Conservation (phyloP, 2,797 vertebrate genomes). For the Pseudotriccus pelzelni region DNA sequence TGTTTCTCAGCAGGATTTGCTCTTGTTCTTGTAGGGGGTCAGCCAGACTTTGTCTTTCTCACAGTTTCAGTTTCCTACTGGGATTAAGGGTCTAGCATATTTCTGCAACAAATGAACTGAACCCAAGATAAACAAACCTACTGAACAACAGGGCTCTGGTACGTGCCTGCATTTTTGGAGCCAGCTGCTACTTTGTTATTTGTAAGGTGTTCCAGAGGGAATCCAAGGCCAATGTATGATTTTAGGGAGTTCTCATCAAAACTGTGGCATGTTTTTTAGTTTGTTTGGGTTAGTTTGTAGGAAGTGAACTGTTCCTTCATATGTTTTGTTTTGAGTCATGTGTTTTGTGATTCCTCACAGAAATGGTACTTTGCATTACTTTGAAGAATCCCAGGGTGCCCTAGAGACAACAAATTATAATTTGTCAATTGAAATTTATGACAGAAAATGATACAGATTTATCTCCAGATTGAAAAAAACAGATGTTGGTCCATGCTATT, state of each 20-base stretch:
- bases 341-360: neutral
- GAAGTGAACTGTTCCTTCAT: neutral
- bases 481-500: neutral
- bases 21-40: constrained; percentile 73
- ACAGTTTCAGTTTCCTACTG: constrained; percentile 75
- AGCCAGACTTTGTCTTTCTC: constrained; percentile 80
- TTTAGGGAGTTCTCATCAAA: neutral
- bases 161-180: neutral
- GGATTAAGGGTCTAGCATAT: constrained; percentile 73
- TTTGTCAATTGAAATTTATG: neutral
- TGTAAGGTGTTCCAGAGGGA: neutral
- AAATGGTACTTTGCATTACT: constrained; percentile 13
- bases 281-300: neutral
- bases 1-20: constrained; percentile 73
- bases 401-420: neutral
- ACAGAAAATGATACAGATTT: neutral
- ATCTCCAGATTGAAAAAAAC: neutral
- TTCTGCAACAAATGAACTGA: constrained; percentile 72
- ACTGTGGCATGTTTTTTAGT: neutral
- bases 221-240: neutral
- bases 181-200: constrained; percentile 3
- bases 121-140: constrained; percentile 75
- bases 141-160: constrained; percentile 34
- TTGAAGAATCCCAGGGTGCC: neutral
- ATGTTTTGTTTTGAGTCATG: neutral